Conservation (phyloP, 2,888 invertebrate genomes). For the Tipula lateralis region DNA sequence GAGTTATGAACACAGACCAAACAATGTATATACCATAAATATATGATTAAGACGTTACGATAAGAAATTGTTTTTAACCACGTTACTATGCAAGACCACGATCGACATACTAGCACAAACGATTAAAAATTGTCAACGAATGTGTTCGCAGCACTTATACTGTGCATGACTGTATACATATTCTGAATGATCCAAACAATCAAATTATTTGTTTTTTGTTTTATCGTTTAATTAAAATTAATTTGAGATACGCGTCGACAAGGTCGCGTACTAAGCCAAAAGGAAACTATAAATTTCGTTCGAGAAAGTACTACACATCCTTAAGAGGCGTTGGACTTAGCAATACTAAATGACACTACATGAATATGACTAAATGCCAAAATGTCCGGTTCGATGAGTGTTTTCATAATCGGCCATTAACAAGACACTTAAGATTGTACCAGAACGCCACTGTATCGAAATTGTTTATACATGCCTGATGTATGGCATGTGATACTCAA, state of each 20-base stretch:
- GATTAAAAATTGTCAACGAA: neutral
- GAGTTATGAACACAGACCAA: neutral
- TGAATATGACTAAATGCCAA: too few relatives aligned
- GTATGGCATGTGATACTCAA: too few relatives aligned
- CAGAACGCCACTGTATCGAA: too few relatives aligned
- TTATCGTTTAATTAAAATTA: neutral
- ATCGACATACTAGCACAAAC: neutral
- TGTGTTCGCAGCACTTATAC: neutral
- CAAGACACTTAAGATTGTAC: too few relatives aligned
- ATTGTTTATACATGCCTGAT: too few relatives aligned
- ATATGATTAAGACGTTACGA: conserved; percentile 15
- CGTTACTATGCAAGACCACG: neutral
- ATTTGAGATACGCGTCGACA: neutral
- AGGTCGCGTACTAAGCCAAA: neutral
- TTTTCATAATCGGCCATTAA: too few relatives aligned
- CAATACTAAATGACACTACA: too few relatives aligned
- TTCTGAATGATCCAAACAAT: neutral
- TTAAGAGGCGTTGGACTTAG: too few relatives aligned
- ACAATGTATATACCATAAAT: too few relatives aligned
- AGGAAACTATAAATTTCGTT: neutral
- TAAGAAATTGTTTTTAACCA: neutral
- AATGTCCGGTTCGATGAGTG: too few relatives aligned
- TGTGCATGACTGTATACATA: neutral
- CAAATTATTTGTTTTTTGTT: neutral
- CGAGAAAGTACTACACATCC: neutral